A percentile compares a stretch with the other conserved stretches of the same genome.
Evolutionary conservation across 2,113 vertebrate species (phyloP).

Genomic region (Amblyopsis rosae): DNA sequence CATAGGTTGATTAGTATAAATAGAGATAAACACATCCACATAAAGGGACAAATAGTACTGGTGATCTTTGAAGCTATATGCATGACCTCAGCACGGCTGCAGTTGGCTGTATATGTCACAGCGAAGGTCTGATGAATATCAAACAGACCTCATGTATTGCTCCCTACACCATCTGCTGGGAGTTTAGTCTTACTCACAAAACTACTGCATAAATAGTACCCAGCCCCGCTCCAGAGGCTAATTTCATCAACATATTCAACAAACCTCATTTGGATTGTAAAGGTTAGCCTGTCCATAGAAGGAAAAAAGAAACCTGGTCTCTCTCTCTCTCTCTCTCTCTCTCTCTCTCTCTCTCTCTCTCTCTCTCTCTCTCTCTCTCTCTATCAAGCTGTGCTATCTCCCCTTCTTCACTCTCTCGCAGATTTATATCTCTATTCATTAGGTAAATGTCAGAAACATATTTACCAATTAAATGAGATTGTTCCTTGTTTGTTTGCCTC

Average conservation of each 20-base stretch:
- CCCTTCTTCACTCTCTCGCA: constrained; percentile 11
- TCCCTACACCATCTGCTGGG: constrained; percentile 75
- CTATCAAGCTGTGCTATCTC: neutral
- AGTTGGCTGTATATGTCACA: constrained; percentile 38
- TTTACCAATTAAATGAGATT: constrained; percentile 35
- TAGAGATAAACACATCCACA: no score
- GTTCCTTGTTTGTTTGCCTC: constrained; percentile 20
- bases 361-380: neutral
- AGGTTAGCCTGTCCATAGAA: constrained; percentile 58
- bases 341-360: constrained; percentile 3
- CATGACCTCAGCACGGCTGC: no score
- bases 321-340: constrained; percentile 12
- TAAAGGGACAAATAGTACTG: no score
- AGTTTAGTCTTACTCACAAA: constrained; percentile 57
- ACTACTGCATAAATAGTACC: constrained; percentile 60
- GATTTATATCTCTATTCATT: constrained; percentile 62
- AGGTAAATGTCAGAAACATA: constrained; percentile 62
- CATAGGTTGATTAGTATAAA: no score
- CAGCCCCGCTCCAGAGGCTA: constrained; percentile 60
- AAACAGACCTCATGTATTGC: constrained; percentile 57
- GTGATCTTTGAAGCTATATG: no score
- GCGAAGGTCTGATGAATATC: constrained; percentile 75
- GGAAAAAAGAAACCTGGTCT: constrained; percentile 46
- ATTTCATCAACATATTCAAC: constrained; percentile 84
- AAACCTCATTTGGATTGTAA: constrained; percentile 48